Evolutionary conservation across 2,797 vertebrate genomes (phyloP).

Genomic region (Danio kyathit): DNA sequence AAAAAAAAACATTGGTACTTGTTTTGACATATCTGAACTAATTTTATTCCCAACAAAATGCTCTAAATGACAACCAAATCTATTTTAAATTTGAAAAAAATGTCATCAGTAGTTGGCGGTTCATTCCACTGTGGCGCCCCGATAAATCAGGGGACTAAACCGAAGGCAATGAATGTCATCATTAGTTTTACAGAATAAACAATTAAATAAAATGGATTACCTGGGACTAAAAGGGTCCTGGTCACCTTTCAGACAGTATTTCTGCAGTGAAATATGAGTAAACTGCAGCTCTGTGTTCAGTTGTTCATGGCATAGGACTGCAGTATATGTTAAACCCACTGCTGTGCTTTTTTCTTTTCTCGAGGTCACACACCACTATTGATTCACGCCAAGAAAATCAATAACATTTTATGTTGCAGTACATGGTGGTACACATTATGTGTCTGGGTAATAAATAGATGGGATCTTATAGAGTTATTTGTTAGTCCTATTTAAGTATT

Average conservation of each 20-base stretch:
- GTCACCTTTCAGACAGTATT: neutral
- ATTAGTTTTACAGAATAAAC: no score
- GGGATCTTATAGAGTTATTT: constrained; percentile 16
- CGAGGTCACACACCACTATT: constrained; percentile 10
- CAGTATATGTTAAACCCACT: neutral
- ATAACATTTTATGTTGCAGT: constrained; percentile 29
- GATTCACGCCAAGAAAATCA: constrained; percentile 39
- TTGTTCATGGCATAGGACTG: neutral
- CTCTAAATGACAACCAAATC: no score
- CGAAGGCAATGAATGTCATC: no score
- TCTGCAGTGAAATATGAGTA: neutral
- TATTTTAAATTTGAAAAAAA: no score
- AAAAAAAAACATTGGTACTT: no score
- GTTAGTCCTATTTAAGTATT: constrained; percentile 5
- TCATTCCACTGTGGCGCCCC: no score
- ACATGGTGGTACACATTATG: neutral
- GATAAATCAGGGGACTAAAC: no score
- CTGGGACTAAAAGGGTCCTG: neutral
- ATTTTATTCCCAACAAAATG: no score
- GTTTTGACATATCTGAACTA: no score
- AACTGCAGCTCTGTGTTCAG: neutral
- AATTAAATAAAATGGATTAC: neutral
- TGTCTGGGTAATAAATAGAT: constrained; percentile 29
- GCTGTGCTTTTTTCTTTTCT: neutral
- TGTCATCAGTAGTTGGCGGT: no score